A percentile compares a stretch with the other conserved stretches of the same genome.
Evolutionary conservation across 2,888 invertebrate genomes (phyloP).

Genomic region (Drosophila infuscata): DNA sequence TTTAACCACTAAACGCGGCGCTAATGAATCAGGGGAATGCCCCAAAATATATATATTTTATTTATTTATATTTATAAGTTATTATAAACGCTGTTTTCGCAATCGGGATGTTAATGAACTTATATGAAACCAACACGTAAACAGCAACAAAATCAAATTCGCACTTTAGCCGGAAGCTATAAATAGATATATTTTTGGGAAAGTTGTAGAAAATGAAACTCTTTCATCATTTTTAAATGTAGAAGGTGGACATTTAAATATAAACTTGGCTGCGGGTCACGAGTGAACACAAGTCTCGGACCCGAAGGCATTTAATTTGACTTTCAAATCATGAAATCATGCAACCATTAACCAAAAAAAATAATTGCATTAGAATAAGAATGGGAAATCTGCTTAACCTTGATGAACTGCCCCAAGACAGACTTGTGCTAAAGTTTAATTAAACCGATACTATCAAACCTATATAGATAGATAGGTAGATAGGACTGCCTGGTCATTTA

Average conservation of each 20-base stretch:
- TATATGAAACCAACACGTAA: background rate
- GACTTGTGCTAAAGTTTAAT: background rate
- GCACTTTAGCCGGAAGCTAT: background rate
- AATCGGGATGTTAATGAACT: slow-evolving; percentile 1
- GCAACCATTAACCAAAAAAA: background rate
- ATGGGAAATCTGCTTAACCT: background rate
- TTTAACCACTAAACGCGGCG: too few relatives aligned
- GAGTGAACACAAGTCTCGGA: background rate
- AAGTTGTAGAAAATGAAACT: background rate
- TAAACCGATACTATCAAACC: slow-evolving; percentile 1
- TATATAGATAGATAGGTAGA: background rate
- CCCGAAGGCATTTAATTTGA: slow-evolving; percentile 20
- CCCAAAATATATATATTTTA: background rate
- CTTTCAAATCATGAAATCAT: slow-evolving; percentile 15
- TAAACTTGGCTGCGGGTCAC: background rate
- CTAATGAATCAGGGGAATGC: slow-evolving; percentile 57
- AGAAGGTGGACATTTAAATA: background rate
- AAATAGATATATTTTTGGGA: background rate
- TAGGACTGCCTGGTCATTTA: background rate
- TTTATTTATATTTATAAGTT: background rate
- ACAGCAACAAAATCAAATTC: background rate
- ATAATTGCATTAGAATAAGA: background rate
- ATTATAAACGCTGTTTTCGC: background rate
- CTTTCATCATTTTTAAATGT: background rate
- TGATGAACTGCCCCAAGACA: background rate